phyloP scores from a whole-genome alignment of 1,140 invertebrate species.

The Muscidifurax raptorellus region DNA sequence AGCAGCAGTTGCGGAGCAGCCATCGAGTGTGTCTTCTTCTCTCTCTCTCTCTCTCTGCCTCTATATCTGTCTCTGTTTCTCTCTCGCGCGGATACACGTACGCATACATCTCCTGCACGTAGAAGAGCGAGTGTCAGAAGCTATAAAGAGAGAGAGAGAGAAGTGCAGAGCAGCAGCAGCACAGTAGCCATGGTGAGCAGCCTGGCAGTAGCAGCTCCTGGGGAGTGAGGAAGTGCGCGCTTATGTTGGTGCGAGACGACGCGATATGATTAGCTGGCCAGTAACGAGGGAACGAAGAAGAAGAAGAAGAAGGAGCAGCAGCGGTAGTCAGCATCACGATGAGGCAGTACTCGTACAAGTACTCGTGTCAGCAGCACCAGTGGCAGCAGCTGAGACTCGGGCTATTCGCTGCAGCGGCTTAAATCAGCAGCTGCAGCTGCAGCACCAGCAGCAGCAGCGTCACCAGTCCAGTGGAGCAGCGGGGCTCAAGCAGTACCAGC shows the following conservation, averaged over 20 bases:
- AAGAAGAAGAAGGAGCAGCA: too few species aligned
- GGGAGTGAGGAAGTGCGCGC: background rate
- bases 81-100: background rate
- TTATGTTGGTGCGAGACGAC: background rate
- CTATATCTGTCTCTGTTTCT: too few species aligned
- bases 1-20: background rate
- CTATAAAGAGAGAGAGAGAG: background rate
- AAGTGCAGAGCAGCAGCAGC: too few species aligned
- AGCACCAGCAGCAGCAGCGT: background rate
- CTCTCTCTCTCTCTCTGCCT: background rate
- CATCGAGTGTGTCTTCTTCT: background rate
- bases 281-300: too few species aligned
- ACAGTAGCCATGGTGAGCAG: too few species aligned
- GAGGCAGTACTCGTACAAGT: too few species aligned
- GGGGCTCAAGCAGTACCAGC: conserved; percentile 54
- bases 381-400: background rate
- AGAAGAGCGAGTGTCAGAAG: too few species aligned
- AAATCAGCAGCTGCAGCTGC: background rate
- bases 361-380: background rate
- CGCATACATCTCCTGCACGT: too few species aligned
- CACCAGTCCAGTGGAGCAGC: background rate
- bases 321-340: too few species aligned
- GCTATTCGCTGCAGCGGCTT: background rate
- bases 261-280: background rate
- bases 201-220: background rate